Conservation (phyloP, 2,888 invertebrate genomes). For the Smittia sp. region DNA sequence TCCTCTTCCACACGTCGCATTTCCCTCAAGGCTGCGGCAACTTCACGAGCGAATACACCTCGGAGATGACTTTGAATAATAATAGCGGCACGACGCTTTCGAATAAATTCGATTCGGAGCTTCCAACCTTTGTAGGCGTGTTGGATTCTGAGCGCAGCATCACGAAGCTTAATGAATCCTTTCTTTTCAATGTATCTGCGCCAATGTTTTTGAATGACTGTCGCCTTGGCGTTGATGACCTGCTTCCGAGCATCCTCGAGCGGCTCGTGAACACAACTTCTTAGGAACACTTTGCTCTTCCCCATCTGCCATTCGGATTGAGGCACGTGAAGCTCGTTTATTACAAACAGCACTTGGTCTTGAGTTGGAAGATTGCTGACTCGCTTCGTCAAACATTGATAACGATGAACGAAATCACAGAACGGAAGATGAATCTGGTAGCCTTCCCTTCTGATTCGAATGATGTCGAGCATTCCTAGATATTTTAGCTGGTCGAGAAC, state of each 20-base stretch:
- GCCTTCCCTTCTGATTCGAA: slow-evolving; percentile 84
- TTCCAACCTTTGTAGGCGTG: slow-evolving; percentile 85
- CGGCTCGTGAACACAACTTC: slow-evolving; percentile 76
- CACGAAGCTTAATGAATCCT: slow-evolving; percentile 64
- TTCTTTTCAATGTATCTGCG: slow-evolving; percentile 63
- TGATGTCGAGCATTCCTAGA: slow-evolving; percentile 90
- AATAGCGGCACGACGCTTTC: slow-evolving; percentile 77
- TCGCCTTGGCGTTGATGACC: slow-evolving; percentile 66
- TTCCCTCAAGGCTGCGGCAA: slow-evolving; percentile 72
- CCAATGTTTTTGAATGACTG: slow-evolving; percentile 75
- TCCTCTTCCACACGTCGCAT: slow-evolving; percentile 84
- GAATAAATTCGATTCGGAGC: slow-evolving; percentile 74
- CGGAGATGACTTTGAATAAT: slow-evolving; percentile 82
- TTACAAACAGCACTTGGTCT: slow-evolving; percentile 52
- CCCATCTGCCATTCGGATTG: slow-evolving; percentile 85
- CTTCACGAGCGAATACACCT: slow-evolving; percentile 88
- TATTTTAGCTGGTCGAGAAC: slow-evolving; percentile 86
- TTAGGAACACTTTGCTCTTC: slow-evolving; percentile 79
- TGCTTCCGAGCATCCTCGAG: slow-evolving; percentile 75
- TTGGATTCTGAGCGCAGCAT: slow-evolving; percentile 72
- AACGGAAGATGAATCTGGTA: slow-evolving; percentile 82
- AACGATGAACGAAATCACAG: slow-evolving; percentile 71
- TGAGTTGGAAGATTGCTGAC: slow-evolving; percentile 46
- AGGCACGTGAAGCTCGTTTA: slow-evolving; percentile 66
- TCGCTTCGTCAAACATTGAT: slow-evolving; percentile 64